These are phyloP conservation scores for Oligia fasciuncula DNA, from an alignment of 2,888 invertebrate genomes.

Conservation along the genomic window DNA sequence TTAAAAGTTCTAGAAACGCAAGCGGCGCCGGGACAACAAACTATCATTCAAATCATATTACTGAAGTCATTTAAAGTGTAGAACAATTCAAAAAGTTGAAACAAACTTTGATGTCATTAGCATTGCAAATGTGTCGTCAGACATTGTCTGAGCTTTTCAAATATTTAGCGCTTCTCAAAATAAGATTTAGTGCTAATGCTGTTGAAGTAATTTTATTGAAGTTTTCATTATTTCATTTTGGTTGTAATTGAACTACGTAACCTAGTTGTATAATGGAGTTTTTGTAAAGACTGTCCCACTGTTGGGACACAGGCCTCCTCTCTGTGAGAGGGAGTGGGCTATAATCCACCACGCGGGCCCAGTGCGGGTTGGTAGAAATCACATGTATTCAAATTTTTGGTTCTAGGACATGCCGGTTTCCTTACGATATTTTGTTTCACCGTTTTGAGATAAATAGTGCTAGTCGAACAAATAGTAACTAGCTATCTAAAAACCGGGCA, in stretches of 20 bases:
- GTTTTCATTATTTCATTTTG: not conserved
- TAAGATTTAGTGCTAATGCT: slow-evolving; percentile 39
- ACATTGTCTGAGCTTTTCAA: slow-evolving; percentile 43
- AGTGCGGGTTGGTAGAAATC: too few species aligned
- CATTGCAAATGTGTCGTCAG: slow-evolving; percentile 58
- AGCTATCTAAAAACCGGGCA: too few species aligned
- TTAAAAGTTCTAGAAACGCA: slow-evolving; percentile 52
- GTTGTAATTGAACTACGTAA: not conserved
- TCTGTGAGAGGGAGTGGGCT: too few species aligned
- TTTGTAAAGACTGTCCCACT: not conserved
- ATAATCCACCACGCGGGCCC: too few species aligned
- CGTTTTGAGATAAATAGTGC: too few species aligned
- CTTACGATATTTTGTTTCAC: too few species aligned
- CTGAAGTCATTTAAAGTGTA: slow-evolving; percentile 62
- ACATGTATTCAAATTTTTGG: too few species aligned
- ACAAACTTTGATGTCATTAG: slow-evolving; percentile 47
- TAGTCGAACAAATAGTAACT: too few species aligned
- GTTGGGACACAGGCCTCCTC: too few species aligned
- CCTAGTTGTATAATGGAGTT: not conserved
- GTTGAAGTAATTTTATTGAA: slow-evolving; percentile 29
- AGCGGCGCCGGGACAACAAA: slow-evolving; percentile 49
- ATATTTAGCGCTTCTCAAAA: slow-evolving; percentile 39
- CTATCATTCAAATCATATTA: slow-evolving; percentile 63
- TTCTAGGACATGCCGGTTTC: too few species aligned
- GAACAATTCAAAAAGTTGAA: slow-evolving; percentile 64